Percentiles rank a stretch among this genome's conserved stretches.
These are phyloP conservation scores for Rhabditophanes sp. DNA, from an alignment of 2,888 invertebrate genomes.

Conservation along the genomic window DNA sequence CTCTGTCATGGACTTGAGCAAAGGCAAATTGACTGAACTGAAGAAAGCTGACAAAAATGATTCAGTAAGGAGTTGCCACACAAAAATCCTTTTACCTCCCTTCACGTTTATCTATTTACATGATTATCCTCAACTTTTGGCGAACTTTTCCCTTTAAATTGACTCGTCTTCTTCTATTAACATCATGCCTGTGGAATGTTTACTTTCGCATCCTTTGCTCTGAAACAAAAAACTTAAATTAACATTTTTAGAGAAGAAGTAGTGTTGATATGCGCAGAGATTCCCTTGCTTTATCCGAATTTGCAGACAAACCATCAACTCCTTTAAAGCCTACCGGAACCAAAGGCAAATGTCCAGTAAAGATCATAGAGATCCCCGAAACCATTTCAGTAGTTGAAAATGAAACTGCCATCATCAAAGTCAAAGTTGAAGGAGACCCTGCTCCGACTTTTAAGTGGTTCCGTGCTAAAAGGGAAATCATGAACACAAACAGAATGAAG, in stretches of 20 bases:
- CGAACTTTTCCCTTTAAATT: too few species aligned
- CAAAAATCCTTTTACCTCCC: slow-evolving; percentile 7
- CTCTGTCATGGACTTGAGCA: too few species aligned
- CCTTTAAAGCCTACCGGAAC: slow-evolving; percentile 59
- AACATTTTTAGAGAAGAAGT: slow-evolving; percentile 55
- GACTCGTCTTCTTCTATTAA: too few species aligned
- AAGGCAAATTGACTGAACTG: too few species aligned
- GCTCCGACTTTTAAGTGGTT: slow-evolving; percentile 62
- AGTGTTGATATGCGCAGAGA: slow-evolving; percentile 76
- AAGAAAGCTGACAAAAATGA: too few species aligned
- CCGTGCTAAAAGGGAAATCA: slow-evolving; percentile 51
- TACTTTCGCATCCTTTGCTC: too few species aligned
- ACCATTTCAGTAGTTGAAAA: slow-evolving; percentile 92
- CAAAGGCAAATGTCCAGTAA: slow-evolving; percentile 56
- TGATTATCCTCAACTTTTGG: too few species aligned
- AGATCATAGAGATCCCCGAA: slow-evolving; percentile 77
- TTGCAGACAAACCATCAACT: slow-evolving; percentile 49
- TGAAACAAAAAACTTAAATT: background rate
- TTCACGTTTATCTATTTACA: too few species aligned
- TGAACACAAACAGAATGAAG: slow-evolving; percentile 85
- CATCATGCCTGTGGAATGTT: too few species aligned
- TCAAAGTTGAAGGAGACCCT: slow-evolving; percentile 81
- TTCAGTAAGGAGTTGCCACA: slow-evolving; percentile 3
- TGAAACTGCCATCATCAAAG: slow-evolving; percentile 76
- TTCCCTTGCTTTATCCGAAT: slow-evolving; percentile 39